Base-by-base conservation (phyloP, 2,888 invertebrate species). In the Panopea generosa region DNA sequence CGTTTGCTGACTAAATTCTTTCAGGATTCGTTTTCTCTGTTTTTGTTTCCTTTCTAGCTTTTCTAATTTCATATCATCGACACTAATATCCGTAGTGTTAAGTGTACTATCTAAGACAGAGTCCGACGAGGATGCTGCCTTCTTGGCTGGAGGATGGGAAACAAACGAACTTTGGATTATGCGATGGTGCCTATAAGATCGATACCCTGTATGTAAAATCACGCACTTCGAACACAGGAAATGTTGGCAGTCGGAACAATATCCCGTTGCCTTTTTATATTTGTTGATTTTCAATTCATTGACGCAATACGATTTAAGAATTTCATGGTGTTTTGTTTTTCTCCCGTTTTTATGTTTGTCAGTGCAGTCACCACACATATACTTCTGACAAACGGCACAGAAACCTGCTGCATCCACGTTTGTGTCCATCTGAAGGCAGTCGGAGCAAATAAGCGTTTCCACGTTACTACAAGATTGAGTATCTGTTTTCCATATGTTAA, bases 171-270 rank as follows among this genome's bases (percentile, higher is more conserved):
- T 72, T 26, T 77, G 77, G 18, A 77, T 72, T n/a, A 77, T 61
- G 20, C 56, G 68, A 45, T 77, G 77, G 16, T 49, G 53, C 26
- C 71, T 52, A 33, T 60, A 52, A 27, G 63, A 59, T 45, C 77
- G 47, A 38, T 55, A 63, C 16, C 68, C 68, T 6, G 71, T 60
- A 22, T 77, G 77, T 11, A 63, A 33, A 11, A 72, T 27, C 0
- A 63, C 50, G 33, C 77, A 77, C 60, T 63, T 68, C 53, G 50
- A 60, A 55, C 77, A 77, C 14, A 77, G 63, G 49, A 77, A 77
- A n/a, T 26, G 43, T 29, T 50, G 50, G 20, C 77, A 77, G 53
- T 72, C 72, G 2, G 38, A 49, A 40, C 77, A 77, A 26, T 68
- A 77, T 7, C 71, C 77, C 6, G 72, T 77, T 0, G 77, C 71